Evolutionary conservation across 2,797 vertebrate genomes (phyloP), one percentile per base, ranked within the genome.

Genomic region (Margarornis squamiger): DNA sequence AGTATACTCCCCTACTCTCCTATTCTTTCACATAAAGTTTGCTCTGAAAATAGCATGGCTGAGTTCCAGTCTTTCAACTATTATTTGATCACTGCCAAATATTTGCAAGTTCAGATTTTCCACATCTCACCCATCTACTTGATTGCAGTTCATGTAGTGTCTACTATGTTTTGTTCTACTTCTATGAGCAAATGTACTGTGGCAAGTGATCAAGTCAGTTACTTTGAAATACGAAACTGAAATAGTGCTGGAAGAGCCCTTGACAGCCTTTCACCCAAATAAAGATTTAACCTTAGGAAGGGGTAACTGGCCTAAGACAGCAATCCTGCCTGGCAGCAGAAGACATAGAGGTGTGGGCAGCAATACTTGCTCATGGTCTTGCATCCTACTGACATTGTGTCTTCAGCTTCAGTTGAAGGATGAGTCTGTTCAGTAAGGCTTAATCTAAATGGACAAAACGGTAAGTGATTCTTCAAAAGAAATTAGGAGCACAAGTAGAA

Each of bases 271-370:
- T 94, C 75, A 63, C 92, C 82, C 52, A 93, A 95, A 52, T 10
- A 82, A 86, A 46, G 96, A 93, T 59, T 96, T 94, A 80, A 61
- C 65, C 65, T 96, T 55, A 93, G 97, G 16, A 88, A 87, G 22
- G 27, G 43, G 41, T 38, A 83, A 65, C 38, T 72, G 76, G 14
- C 96, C 92, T 18, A 88, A 34, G 23, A 82, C 36, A 80, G 72
- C 49, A 68, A 61, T 46, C 34, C 93, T 85, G 63, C 79, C 75
- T 30, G 98, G 97, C 10, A 97, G 98, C 20, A 97, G 98, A n/a
- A 98, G 98, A 98, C 97, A 97, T 29, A 97, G 98, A 2, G 94
- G 92, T 93, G 51, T 96, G 94, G 34, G 97, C 41, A n/a, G 71
- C 78, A 80, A 32, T 12, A 22, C 83, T 88, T 32, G 39, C 9